Evolutionary conservation across 2,888 invertebrate genomes (phyloP).

Genomic region (Trichacis sp.): DNA sequence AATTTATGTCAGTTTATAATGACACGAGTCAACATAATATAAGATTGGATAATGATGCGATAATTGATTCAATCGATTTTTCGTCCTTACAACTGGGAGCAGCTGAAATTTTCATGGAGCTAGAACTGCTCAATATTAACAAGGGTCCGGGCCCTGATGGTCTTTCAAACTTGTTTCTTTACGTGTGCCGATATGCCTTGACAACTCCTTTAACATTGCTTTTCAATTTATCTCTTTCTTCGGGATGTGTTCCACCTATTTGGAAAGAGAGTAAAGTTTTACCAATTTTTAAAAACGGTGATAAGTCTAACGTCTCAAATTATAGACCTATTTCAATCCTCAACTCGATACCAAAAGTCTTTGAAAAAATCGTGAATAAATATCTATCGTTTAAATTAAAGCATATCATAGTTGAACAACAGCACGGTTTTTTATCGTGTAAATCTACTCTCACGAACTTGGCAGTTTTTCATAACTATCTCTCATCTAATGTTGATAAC

Average conservation of each 20-base stretch:
- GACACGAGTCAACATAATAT: too few relatives aligned
- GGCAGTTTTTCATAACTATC: background rate
- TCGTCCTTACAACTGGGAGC: too few relatives aligned
- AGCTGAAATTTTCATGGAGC: too few relatives aligned
- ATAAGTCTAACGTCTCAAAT: background rate
- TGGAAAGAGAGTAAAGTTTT: conserved; percentile 8
- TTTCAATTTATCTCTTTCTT: background rate
- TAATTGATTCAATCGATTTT: too few relatives aligned
- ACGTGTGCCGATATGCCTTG: too few relatives aligned
- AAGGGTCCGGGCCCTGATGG: too few relatives aligned
- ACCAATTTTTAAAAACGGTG: background rate
- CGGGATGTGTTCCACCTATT: background rate
- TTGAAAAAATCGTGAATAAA: conserved; percentile 10
- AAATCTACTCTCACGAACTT: background rate
- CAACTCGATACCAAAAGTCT: background rate
- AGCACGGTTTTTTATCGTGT: conserved; percentile 6
- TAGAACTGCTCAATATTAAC: too few relatives aligned
- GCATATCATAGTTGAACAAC: background rate
- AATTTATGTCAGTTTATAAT: too few relatives aligned
- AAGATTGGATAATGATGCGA: too few relatives aligned
- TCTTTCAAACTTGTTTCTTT: too few relatives aligned
- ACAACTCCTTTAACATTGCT: too few relatives aligned
- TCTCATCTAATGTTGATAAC: too few relatives aligned
- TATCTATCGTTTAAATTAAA: background rate
- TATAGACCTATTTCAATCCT: conserved; percentile 8